Base-by-base conservation (phyloP, 2,797 vertebrate genomes). In the Carduelis carduelis region DNA sequence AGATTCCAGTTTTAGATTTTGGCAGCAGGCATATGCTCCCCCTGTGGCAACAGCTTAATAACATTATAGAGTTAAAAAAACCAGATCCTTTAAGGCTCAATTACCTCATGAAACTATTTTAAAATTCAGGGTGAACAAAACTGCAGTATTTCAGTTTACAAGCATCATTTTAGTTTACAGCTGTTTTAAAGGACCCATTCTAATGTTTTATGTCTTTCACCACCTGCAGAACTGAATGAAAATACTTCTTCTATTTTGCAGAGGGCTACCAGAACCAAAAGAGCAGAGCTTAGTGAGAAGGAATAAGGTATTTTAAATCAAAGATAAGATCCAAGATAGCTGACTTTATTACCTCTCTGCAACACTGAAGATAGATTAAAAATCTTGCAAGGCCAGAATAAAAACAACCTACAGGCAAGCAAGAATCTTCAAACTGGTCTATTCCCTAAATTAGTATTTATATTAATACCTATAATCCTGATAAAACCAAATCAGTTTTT, bases 1-100 rank as follows among this genome's bases (percentile, higher is more conserved):
- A 96, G 92, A 87, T 94, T 95, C 81, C 88, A 96, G 90, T 94
- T 96, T 97, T 72, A 93, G 91, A 69, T 90, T 97, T 94, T 96
- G 92, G 95, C 96, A 97, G 89, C 69, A 90, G 89, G 90, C 76
- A 80, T 87, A 85, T 55, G 92, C 80, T 97, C 74, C 94, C 92
- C 94, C 87, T 96, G 65, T 96, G 94, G 95, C 94, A 97, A 96
- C 93, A 59, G 71, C 66, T 81, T 96, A 96, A 96, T 91, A 97
- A 95, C 78, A 97, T 92, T 89, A 96, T 81, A 85, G 52, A 94
- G 83, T 91, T 90, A 12, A 78, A 34, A 90, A 95, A 93, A 65
- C 8, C 74, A 96, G 92, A 97, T 90, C 53, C 34, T 95, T 97
- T 95, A 94, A 97, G 93, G 84, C 71, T 78, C 93, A 86, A 93